These are phyloP conservation scores for Aurelia sp. DNA, from an alignment of 30 jellyfish, hydroid and myxozoan species.

Conservation along the genomic window DNA sequence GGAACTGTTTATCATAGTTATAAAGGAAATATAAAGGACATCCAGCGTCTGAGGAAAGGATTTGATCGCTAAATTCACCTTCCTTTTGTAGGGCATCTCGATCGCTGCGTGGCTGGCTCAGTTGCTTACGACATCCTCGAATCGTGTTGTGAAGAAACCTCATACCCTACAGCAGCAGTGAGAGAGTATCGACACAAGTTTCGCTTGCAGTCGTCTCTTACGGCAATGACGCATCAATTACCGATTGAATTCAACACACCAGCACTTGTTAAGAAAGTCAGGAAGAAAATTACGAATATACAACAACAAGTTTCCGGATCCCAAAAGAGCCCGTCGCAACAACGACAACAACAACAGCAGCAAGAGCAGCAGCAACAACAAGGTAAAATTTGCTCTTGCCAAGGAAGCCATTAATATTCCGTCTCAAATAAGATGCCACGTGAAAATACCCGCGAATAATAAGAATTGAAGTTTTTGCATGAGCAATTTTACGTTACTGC, in stretches of 20 bases:
- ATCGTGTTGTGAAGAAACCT: constrained; percentile 97
- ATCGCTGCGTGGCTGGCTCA: constrained; percentile 99
- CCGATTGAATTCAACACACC: constrained; percentile 89
- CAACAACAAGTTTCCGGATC: constrained; percentile 80
- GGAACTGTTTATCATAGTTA: no score
- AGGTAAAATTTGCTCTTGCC: no score
- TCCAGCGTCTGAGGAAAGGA: no score
- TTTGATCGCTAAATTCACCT: no score
- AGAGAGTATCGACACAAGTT: constrained; percentile 96
- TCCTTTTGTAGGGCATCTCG: constrained; percentile 86
- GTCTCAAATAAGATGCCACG: no score
- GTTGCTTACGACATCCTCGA: constrained; percentile 98
- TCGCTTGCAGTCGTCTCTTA: constrained; percentile 81
- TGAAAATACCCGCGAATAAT: no score
- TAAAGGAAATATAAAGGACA: no score
- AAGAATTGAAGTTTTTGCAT: no score
- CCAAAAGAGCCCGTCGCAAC: constrained; percentile 57
- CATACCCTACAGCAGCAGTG: constrained; percentile 96
- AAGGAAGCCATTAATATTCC: no score
- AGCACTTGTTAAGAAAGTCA: constrained; percentile 79
- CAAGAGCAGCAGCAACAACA: neutral
- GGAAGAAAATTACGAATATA: constrained; percentile 66
- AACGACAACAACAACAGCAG: constrained; percentile 7
- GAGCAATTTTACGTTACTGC: no score
- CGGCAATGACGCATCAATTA: constrained; percentile 85